These are phyloP conservation scores for Cryptosula pallasiana DNA, from an alignment of 2,888 invertebrate genomes.

Conservation along the genomic window DNA sequence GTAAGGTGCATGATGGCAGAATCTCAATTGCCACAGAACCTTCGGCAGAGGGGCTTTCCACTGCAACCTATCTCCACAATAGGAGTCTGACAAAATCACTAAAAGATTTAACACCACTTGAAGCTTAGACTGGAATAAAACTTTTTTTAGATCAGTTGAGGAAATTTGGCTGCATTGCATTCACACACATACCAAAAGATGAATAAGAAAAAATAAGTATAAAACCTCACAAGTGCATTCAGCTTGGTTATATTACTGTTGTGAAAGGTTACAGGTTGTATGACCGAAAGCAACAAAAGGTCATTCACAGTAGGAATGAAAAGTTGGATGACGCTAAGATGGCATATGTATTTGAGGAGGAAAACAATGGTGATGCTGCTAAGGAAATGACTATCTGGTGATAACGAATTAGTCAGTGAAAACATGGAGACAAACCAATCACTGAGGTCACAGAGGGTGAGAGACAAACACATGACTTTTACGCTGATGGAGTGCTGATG, in stretches of 20 bases:
- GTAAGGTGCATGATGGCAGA: constrained; percentile 38
- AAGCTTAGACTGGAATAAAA: constrained; percentile 29
- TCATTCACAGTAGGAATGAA: neutral
- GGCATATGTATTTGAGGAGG: neutral
- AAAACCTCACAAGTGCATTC: neutral
- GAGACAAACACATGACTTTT: neutral
- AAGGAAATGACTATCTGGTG: too few species aligned
- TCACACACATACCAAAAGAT: constrained; percentile 22
- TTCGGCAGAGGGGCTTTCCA: neutral
- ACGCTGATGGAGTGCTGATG: neutral
- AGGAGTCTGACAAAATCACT: constrained; percentile 33
- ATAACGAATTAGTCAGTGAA: too few species aligned
- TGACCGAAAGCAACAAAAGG: neutral
- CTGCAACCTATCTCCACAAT: constrained; percentile 36
- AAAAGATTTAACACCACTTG: constrained; percentile 29
- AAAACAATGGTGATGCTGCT: too few species aligned
- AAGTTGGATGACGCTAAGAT: neutral
- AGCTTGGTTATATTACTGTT: neutral
- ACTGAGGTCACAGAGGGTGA: too few species aligned
- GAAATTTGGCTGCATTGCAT: constrained; percentile 28
- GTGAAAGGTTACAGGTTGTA: neutral
- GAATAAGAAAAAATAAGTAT: neutral
- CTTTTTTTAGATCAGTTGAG: constrained; percentile 26
- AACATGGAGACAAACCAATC: too few species aligned
- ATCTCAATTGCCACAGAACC: constrained; percentile 30